phyloP scores from a whole-genome alignment of 2,113 vertebrate species.

The Malurus elegans region DNA sequence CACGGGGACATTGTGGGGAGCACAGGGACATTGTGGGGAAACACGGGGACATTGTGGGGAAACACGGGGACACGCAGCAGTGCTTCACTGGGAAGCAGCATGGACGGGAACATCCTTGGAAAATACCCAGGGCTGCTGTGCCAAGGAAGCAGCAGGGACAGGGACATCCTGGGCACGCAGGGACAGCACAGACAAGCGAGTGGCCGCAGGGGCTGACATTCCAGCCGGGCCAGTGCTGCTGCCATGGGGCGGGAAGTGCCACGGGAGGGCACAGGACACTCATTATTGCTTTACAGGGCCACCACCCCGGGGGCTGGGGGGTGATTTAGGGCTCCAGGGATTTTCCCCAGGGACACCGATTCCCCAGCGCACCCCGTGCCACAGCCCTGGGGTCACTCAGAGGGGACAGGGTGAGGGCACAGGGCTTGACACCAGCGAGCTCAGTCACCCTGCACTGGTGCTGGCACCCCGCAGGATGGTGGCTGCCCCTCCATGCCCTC shows the following conservation, averaged over 20 bases:
- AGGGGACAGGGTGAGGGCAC: neutral
- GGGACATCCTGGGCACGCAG: neutral
- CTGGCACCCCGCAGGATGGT: neutral
- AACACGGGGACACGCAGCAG: rapidly evolving
- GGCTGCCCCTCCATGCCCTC: neutral
- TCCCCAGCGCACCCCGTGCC: neutral
- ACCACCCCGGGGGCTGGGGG: rapidly evolving
- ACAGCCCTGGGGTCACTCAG: rapidly evolving
- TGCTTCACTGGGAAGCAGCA: neutral
- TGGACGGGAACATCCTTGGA: neutral
- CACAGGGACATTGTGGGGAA: neutral
- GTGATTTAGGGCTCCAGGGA: neutral
- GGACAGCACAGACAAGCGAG: neutral
- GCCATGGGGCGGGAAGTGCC: neutral
- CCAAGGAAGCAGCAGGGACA: neutral
- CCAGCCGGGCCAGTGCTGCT: rapidly evolving
- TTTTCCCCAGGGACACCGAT: neutral
- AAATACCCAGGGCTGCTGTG: neutral
- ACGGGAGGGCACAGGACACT: rapidly evolving
- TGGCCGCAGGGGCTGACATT: neutral
- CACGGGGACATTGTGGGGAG: neutral
- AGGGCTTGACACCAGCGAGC: rapidly evolving
- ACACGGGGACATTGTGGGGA: neutral
- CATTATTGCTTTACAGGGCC: slow-evolving; percentile 17
- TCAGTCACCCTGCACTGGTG: neutral